phyloP scores from a whole-genome alignment of 1,140 invertebrate species.

The Caenorhabditis tropicalis region DNA sequence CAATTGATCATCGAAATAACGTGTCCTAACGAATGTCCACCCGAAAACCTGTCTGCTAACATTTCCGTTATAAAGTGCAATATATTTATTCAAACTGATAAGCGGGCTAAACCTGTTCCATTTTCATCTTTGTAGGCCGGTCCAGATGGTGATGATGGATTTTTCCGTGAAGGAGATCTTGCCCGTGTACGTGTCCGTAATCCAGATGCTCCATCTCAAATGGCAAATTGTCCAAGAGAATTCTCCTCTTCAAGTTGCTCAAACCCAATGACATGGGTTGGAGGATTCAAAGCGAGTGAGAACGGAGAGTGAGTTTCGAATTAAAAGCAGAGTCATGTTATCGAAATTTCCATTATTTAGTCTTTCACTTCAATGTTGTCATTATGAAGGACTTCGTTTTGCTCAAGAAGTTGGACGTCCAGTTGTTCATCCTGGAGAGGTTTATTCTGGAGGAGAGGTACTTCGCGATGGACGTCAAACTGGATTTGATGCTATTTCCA shows the following conservation, averaged over 20 bases:
- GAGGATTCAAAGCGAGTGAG: constrained; percentile 52
- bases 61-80: not conserved
- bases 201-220: constrained; percentile 53
- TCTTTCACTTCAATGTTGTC: constrained; percentile 61
- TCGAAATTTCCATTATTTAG: not conserved
- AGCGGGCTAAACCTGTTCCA: constrained; percentile 11
- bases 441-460: constrained; percentile 64
- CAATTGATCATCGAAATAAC: not conserved
- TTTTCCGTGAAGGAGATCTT: constrained; percentile 61
- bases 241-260: constrained; percentile 54
- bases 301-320: constrained; percentile 53
- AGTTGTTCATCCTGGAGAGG: constrained; percentile 62
- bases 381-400: constrained; percentile 63
- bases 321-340: not conserved
- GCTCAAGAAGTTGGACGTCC: constrained; percentile 62
- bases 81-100: constrained; percentile 8
- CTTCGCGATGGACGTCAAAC: constrained; percentile 64
- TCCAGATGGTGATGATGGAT: constrained; percentile 62
- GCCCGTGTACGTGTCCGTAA: constrained; percentile 40
- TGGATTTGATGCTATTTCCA: constrained; percentile 65
- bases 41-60: constrained; percentile 13
- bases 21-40: not conserved
- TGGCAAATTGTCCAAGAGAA: constrained; percentile 54
- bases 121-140: constrained; percentile 51
- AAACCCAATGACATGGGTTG: constrained; percentile 60